Percentiles rank a stretch among this genome's conserved stretches.
Evolutionary conservation across 2,113 vertebrate species (phyloP).

Genomic region (Raphicerus campestris): DNA sequence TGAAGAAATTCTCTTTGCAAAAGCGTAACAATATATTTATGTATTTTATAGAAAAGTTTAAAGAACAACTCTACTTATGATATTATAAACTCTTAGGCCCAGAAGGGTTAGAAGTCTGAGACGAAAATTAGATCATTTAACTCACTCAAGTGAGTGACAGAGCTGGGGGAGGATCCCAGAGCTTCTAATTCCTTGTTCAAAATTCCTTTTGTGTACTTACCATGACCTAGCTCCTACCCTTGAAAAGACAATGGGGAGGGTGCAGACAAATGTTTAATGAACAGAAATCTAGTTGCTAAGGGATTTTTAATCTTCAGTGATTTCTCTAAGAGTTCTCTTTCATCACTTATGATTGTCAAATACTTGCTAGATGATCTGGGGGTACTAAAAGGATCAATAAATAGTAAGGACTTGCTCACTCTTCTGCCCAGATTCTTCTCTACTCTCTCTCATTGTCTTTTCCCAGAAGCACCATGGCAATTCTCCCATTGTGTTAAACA

Average conservation of each 20-base stretch:
- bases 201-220: neutral
- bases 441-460: neutral
- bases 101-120: neutral
- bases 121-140: neutral
- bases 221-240: neutral
- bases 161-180: neutral
- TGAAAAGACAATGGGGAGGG: neutral
- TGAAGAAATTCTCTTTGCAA: neutral
- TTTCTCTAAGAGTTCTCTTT: neutral
- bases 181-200: neutral
- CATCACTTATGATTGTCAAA: neutral
- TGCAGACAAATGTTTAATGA: neutral
- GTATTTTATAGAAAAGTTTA: neutral
- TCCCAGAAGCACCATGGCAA: fast-evolving
- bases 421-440: neutral
- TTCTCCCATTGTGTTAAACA: neutral
- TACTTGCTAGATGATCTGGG: neutral
- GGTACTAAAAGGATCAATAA: neutral
- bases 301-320: neutral
- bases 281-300: neutral
- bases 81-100: neutral
- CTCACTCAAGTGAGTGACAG: neutral
- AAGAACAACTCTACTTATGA: neutral
- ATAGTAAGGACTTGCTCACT: neutral
- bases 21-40: neutral